Base-by-base conservation (phyloP, 2,888 invertebrate genomes). In the Mimachlamys varia region DNA sequence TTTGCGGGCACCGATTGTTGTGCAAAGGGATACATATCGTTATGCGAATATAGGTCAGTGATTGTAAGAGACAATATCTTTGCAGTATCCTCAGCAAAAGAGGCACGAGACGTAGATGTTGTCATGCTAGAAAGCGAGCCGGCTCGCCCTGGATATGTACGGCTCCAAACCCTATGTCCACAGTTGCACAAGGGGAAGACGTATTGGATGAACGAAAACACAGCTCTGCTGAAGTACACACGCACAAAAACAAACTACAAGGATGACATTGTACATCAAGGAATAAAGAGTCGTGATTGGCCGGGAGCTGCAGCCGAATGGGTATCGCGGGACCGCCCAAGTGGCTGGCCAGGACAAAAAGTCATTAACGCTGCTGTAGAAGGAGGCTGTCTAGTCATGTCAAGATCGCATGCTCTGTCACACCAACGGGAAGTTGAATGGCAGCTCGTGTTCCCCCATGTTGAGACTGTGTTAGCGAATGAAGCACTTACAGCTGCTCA, bases 301-400 rank as follows among this genome's bases (percentile, higher is more conserved):
- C 92, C 93, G 5, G 76, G 58, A 0, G 58, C 49, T 15, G 93
- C 92, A 50, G 13, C 27, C 0, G 62, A 90, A n/a, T 94, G 94
- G 94, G 88, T 87, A 49, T 88, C 91, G 17, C 91, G 93, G 27
- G 62, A 87, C 0, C 91, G 93, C 0, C 89, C 44, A 0, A 91
- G 91, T n/a, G 88, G 90, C 0, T 94, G 93, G 93, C 93, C 93
- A 15, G 53, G 90, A 12, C 88, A 92, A 55, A 89, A 62, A 2
- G n/a, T 91, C 5, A 90, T 92, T n/a, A 87, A 90, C 7, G 89
- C 90, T 12, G 87, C 93, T 0, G 27, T 53, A n/a, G 33, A 88
- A 10, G 90, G 58, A 0, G 93, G 94, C 0, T 93, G 92, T 76
- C 19, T 88, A 5, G 19, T 93, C 15, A 55, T 93, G 0, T 89